Conservation (phyloP, 1,140 invertebrate species). For the Antheraea mylitta region DNA sequence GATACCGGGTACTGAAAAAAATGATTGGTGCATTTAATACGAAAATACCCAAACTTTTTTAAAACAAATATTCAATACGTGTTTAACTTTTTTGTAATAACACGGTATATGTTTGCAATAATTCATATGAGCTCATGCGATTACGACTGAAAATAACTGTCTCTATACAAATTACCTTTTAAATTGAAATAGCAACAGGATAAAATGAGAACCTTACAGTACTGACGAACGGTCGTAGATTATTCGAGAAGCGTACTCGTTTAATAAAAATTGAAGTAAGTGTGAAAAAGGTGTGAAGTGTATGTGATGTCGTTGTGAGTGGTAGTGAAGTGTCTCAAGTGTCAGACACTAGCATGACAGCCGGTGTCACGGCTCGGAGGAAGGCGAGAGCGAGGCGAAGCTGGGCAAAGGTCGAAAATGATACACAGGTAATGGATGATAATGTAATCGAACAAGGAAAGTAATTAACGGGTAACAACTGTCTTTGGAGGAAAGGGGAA, state of each 20-base stretch:
- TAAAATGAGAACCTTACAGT: background rate
- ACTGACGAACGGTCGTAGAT: background rate
- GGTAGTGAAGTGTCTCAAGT: slow-evolving; percentile 14
- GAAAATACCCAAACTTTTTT: too few species aligned
- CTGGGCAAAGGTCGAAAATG: slow-evolving; percentile 60
- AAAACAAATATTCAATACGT: too few species aligned
- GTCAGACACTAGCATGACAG: slow-evolving; percentile 49
- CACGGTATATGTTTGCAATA: too few species aligned
- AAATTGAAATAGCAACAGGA: background rate
- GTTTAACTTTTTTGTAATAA: too few species aligned
- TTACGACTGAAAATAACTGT: too few species aligned
- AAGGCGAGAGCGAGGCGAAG: slow-evolving; percentile 50
- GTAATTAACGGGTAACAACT: too few species aligned
- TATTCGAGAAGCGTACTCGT: background rate
- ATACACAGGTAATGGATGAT: slow-evolving; percentile 41
- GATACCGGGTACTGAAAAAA: too few species aligned
- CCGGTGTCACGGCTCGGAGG: slow-evolving; percentile 54
- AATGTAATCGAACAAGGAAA: too few species aligned
- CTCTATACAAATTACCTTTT: too few species aligned
- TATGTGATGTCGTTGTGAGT: slow-evolving; percentile 4
- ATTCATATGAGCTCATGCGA: too few species aligned
- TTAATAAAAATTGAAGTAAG: background rate
- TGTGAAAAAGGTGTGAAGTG: background rate
- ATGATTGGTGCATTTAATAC: too few species aligned
- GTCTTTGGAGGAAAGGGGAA: too few species aligned